Base-by-base conservation (phyloP, 2,888 invertebrate species). In the Osmoderma eremita region DNA sequence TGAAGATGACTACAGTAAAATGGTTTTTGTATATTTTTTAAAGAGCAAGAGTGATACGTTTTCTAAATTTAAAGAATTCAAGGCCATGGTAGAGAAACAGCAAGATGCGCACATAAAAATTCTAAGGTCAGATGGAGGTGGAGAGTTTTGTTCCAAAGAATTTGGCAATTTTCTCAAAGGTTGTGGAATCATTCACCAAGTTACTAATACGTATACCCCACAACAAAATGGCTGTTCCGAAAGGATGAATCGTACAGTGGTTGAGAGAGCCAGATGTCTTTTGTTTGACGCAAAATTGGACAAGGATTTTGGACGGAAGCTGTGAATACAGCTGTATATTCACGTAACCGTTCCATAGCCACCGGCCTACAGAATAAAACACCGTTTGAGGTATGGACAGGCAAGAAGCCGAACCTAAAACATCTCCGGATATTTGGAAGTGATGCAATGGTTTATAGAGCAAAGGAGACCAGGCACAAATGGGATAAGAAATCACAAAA, bases 321-420 rank as follows among this genome's bases (percentile, higher is more conserved):
- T 5, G 69, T 68, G 4, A 65, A 72, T 50, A 74, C 74, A 10
- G 75, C 75, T 8, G 70, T 72, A 4, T 76, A 75, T 58, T 41
- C 74, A 6, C 30, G 53, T 18, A 77, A 77, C 49, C 66, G 77
- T 63, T 70, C 68, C 6, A 2, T 65, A n/a, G 62, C 39, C 3
- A 41, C 64, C n/a, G 62, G 67, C 41, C 63, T 74, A 10, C 50
- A 63, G 18, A 62, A 70, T 18, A 71, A 75, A 69, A 78, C 76
- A 1, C 77, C 80, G 3, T 74, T 71, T 68, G 79, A 80, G 69
- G 13, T 72, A 5, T 79, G 79, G 78, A 67, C 69, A 62, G 71
- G 73, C 1, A 67, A 63, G 22, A 79, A 77, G 66, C 78, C 78
- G 10, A 67, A 77, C 70, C 53, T 82, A 1, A 68, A 69, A 49